These are phyloP conservation scores for Sakesphorus luctuosus DNA, from an alignment of 2,113 vertebrate genomes.

Conservation along the genomic window DNA sequence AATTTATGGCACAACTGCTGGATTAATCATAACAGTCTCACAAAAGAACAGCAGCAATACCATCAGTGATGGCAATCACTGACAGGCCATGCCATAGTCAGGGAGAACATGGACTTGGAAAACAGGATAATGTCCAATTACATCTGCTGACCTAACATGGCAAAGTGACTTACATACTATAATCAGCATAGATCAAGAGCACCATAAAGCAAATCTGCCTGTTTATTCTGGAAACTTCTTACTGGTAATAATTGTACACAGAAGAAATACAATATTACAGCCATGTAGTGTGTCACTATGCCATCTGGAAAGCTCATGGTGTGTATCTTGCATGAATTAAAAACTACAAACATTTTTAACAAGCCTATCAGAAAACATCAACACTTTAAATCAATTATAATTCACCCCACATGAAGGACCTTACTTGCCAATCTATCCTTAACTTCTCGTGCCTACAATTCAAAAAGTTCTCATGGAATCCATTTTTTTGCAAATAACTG, in stretches of 20 bases:
- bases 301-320: not conserved
- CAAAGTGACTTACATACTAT: not conserved
- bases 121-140: not conserved
- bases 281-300: not conserved
- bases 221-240: not conserved
- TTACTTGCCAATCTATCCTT: not conserved
- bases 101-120: not conserved
- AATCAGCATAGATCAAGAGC: not conserved
- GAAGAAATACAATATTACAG: not conserved
- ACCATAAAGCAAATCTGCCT: not conserved
- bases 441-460: not conserved
- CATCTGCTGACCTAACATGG: not conserved
- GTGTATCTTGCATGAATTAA: not conserved
- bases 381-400: not conserved
- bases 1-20: not conserved
- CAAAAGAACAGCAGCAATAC: not conserved
- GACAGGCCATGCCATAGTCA: not conserved
- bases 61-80: not conserved
- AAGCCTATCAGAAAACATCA: not conserved
- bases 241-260: not conserved
- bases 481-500: not conserved
- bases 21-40: not conserved
- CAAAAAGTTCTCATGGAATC: not conserved
- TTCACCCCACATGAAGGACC: not conserved
- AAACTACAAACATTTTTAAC: not conserved